Conservation (phyloP, 1,140 invertebrate genomes). For the Nasonia longicornis region DNA sequence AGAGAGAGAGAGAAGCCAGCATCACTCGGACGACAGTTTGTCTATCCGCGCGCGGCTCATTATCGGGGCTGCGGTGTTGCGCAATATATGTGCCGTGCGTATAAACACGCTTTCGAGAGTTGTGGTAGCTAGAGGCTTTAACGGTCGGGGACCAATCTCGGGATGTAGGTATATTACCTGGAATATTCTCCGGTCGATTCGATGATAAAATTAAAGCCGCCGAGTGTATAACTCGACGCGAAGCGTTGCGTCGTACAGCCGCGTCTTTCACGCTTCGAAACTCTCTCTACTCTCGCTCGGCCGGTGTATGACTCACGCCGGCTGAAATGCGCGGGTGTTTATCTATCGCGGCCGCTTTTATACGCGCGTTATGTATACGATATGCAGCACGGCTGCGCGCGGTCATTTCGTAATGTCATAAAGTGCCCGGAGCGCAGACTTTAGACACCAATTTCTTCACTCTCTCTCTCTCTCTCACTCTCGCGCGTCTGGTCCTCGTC, state of each 20-base stretch:
- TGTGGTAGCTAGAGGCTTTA: too few species aligned
- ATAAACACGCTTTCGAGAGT: too few species aligned
- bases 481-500: background rate
- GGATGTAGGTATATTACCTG: too few species aligned
- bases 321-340: conserved; percentile 58
- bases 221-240: too few species aligned
- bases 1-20: background rate
- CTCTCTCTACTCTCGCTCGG: conserved; percentile 8
- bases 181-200: too few species aligned
- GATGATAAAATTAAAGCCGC: too few species aligned
- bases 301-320: conserved; percentile 48
- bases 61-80: background rate
- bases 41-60: background rate
- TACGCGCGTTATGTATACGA: background rate
- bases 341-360: conserved; percentile 29
- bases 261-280: background rate
- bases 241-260: too few species aligned
- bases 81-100: background rate
- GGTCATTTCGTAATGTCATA: conserved; percentile 49
- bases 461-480: background rate
- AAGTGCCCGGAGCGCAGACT: background rate
- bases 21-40: background rate
- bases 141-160: too few species aligned
- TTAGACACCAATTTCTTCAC: background rate
- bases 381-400: background rate